Base-by-base conservation (phyloP, 1,140 invertebrate genomes). In the Hetaerina americana region DNA sequence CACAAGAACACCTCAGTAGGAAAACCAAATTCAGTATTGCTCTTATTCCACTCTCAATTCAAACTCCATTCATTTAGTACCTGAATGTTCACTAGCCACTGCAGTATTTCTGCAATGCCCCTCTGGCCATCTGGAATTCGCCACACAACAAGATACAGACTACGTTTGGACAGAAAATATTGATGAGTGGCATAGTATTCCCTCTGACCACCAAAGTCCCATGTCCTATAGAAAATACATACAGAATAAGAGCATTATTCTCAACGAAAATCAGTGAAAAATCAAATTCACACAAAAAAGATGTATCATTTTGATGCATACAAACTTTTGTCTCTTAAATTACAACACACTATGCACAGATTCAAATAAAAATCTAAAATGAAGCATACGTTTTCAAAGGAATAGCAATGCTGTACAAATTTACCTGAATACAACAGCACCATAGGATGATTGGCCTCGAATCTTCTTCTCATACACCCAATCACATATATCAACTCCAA, bases 121-220 rank as follows among this genome's bases (percentile, higher is more conserved):
- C 89, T 88, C 73, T 95, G 89, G 0, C 97, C 96, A 78, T 99
- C 96, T 0, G 90, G 92, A 15, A 98, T 92, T 73, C 90, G 90
- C 96, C 97, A 99, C 0, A 97, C 87, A 3, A 99, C 96, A 15
- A 99, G 83, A 78, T 98, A 99, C 0, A 99, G 82, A 73, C 96
- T 97, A 29, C 97, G 84, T 74, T 96, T 95, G 0, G 96, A 97
- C 15, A 99, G 82, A 79, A 99, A 99, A 80, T 99, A 99, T 77
- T 99, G 96, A 85, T 99, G 97, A 0, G 97, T 99, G 0, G 96
- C 93, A 79, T 98, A 98, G 78, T 96, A 96, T 79, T 97, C 95
- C 77, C 90, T 89, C 82, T 98, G 96, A 0, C 97, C 97, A n/a
- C 96, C 96, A 84, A 99, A 99, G 82, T 99, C 97, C 97, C 97